These are phyloP conservation scores for Campylomormyrus numenius DNA, from an alignment of 2,113 vertebrate species.

Conservation along the genomic window DNA sequence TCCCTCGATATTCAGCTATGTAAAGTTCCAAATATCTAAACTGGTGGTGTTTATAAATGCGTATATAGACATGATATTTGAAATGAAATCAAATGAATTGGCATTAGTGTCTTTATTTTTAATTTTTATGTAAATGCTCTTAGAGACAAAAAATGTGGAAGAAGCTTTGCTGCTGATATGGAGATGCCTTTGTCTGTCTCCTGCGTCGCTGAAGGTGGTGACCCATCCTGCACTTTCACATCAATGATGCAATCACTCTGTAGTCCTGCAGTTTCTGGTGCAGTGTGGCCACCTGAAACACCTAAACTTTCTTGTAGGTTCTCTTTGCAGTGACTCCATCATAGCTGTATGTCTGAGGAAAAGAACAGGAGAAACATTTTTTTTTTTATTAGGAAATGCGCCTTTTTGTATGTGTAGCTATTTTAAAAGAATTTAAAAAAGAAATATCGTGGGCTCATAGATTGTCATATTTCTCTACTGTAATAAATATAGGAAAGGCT, in stretches of 20 bases:
- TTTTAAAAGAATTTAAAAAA: too few relatives aligned
- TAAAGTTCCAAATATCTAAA: neutral
- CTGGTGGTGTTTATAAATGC: neutral
- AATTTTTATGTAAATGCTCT: neutral
- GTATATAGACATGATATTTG: neutral
- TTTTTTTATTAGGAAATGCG: too few relatives aligned
- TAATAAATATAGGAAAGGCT: neutral
- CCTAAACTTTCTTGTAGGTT: slow-evolving; percentile 56
- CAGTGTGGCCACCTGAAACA: neutral
- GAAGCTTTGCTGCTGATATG: neutral
- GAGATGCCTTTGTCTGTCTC: neutral
- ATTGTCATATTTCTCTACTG: neutral
- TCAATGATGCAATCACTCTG: neutral
- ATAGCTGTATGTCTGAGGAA: slow-evolving; percentile 53
- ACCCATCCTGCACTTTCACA: neutral
- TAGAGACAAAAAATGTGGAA: neutral
- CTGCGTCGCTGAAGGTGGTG: neutral
- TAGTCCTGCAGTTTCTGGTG: neutral
- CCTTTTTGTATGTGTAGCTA: too few relatives aligned
- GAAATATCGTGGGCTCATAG: neutral
- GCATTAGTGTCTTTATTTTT: neutral
- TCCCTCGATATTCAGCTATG: neutral
- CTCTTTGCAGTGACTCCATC: slow-evolving; percentile 67
- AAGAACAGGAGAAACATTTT: neutral
- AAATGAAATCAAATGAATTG: neutral